Base-by-base conservation (phyloP, 2,888 invertebrate genomes). In the Phalangium opilio region DNA sequence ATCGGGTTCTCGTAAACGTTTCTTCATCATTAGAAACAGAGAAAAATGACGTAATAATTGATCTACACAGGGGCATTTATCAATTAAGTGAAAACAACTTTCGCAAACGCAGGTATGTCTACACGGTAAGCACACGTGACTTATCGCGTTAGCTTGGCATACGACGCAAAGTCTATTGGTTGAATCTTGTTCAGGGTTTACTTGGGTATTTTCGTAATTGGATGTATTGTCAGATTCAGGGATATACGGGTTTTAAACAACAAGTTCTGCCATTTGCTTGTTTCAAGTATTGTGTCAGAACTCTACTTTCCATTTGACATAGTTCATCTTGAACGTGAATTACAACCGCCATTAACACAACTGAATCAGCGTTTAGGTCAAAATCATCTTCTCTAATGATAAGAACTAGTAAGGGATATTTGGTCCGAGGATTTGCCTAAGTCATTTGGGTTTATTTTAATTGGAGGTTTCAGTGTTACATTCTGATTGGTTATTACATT, bases 81-180 rank as follows among this genome's bases (percentile, higher is more conserved):
- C 82, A 55, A 87, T 68, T 63, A 81, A 81, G 41, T 77, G 75
- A 61, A 85, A 79, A 63, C 86, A 87, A 41, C 77, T 72, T 19
- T 79, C 78, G 65, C 87, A 87, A 34, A 85, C 77, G 60, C 86
- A 86, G 3, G 85, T 83, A 67, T 87, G 86, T 15, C 83, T 64
- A 70, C 86, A 87, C 1, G 86, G 86, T 60, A 87, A 70, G 47
- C 87, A 68, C 34, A 83, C 86, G 55, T 83, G 73, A 1, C 82
- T 81, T 45, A 85, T 71, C 17, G 80, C 80, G 61, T 75, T 78
- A 59, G 76, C 76, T 60, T 84, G 82, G 68, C 87, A 87, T 58
- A 86, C 85, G 53, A 84, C 81, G 69, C 86, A 86, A 3, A 77
- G 21, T 17, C 42, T 41, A 41, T 36, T n/a, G 12, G 33, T 27